Percentiles rank a stretch among this genome's conserved stretches.
These are phyloP conservation scores for Erannis defoliaria DNA, from an alignment of 2,888 invertebrate species.

Conservation along the genomic window DNA sequence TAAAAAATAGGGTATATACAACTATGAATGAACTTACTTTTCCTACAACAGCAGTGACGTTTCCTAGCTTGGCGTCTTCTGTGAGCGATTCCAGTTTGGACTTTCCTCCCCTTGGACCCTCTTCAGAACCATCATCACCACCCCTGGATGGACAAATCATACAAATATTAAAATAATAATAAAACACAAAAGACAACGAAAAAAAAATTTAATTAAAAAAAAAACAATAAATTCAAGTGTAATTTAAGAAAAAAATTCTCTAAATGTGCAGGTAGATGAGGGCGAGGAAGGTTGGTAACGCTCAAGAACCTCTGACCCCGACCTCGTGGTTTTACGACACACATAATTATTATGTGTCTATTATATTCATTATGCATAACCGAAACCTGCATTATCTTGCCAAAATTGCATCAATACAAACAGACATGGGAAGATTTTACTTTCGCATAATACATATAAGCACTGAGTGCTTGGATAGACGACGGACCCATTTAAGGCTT, in stretches of 20 bases:
- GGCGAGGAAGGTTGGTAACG: no score
- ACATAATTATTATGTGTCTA: no score
- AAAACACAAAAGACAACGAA: no score
- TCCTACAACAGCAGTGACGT: slow-evolving; percentile 94
- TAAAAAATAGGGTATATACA: slow-evolving; percentile 39
- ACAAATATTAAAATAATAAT: neutral
- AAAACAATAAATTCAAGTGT: no score
- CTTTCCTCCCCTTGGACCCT: slow-evolving; percentile 80
- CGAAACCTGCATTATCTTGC: neutral
- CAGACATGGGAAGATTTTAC: no score
- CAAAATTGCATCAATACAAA: neutral
- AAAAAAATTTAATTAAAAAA: no score
- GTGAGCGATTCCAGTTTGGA: slow-evolving; percentile 81
- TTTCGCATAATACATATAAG: neutral
- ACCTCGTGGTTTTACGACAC: no score
- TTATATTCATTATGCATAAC: neutral
- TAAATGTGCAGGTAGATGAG: no score
- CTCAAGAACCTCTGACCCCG: no score
- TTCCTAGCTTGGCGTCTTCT: slow-evolving; percentile 90
- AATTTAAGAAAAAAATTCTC: no score
- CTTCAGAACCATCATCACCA: slow-evolving; percentile 89
- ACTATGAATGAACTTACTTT: slow-evolving; percentile 77
- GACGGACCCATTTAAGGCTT: no score
- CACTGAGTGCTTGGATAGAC: no score
- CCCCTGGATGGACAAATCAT: slow-evolving; percentile 79